Percentiles rank a stretch among this genome's conserved stretches.
phyloP scores from a whole-genome alignment of 2,888 invertebrate genomes.

The Cabera pusaria region DNA sequence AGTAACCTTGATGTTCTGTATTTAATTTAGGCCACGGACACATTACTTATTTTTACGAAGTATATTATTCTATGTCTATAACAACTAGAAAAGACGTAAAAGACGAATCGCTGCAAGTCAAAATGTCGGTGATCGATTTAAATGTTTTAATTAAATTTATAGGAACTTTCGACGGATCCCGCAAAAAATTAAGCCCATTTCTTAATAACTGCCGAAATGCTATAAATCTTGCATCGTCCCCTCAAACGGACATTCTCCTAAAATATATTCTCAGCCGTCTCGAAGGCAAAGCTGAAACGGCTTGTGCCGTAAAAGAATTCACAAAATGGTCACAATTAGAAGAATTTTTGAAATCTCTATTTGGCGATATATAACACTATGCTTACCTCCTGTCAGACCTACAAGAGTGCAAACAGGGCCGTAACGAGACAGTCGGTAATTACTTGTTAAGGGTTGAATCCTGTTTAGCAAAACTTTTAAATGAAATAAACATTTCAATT shows the following conservation, averaged over 20 bases:
- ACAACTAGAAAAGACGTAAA: too few species aligned
- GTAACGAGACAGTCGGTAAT: too few species aligned
- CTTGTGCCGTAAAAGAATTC: conserved; percentile 28
- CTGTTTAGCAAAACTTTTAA: background rate
- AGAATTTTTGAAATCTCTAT: conserved; percentile 25
- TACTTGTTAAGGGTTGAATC: background rate
- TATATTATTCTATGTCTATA: too few species aligned
- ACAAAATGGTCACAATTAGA: conserved; percentile 18
- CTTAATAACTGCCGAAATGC: conserved; percentile 27
- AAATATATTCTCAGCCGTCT: conserved; percentile 29
- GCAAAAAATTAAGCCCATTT: conserved; percentile 26
- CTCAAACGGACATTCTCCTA: conserved; percentile 22
- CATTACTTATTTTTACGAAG: too few species aligned
- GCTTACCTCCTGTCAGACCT: conserved; percentile 2
- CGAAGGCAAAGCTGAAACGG: conserved; percentile 25
- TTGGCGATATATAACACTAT: conserved; percentile 26
- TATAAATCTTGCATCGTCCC: conserved; percentile 13
- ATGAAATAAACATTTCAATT: background rate
- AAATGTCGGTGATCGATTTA: too few species aligned
- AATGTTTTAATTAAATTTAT: conserved; percentile 22
- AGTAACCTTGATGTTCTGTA: too few species aligned
- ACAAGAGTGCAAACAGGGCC: background rate
- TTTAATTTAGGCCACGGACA: too few species aligned
- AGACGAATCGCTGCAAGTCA: too few species aligned
- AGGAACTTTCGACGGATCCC: conserved; percentile 19